Conservation (phyloP, 1,140 invertebrate species). For the Cecropterus lyciades region DNA sequence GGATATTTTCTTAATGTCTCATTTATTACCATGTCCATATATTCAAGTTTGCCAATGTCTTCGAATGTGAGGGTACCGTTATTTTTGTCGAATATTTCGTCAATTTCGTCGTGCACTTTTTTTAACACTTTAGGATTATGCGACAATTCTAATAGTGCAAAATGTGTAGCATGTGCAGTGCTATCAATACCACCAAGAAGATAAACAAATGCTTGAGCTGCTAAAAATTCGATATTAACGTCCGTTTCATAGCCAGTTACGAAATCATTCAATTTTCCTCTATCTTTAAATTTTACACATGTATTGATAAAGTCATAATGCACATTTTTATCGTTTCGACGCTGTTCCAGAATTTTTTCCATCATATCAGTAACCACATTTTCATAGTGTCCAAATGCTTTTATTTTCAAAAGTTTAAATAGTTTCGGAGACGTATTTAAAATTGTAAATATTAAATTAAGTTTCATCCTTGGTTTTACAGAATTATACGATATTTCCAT, state of each 20-base stretch:
- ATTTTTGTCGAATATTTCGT: conserved; percentile 52
- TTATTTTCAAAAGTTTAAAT: conserved; percentile 42
- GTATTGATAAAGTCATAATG: conserved; percentile 50
- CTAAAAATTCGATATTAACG: conserved; percentile 72
- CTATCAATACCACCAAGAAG: conserved; percentile 85
- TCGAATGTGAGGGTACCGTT: conserved; percentile 72
- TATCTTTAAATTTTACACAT: conserved; percentile 47
- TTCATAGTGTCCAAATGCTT: conserved; percentile 48
- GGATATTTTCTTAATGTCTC: conserved; percentile 82
- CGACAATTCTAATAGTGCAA: conserved; percentile 65
- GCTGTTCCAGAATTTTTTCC: conserved; percentile 38
- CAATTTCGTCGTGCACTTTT: conserved; percentile 74
- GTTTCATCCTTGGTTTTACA: conserved; percentile 36
- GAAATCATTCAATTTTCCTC: conserved; percentile 46
- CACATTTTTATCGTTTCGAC: conserved; percentile 33
- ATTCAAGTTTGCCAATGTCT: conserved; percentile 64
- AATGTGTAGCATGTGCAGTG: conserved; percentile 64
- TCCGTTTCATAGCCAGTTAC: conserved; percentile 44
- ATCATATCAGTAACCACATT: conserved; percentile 47
- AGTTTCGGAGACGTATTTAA: too few relatives aligned
- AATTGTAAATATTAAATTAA: conserved; percentile 31
- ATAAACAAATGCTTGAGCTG: conserved; percentile 83
- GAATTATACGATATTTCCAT: conserved; percentile 46
- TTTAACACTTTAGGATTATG: conserved; percentile 71
- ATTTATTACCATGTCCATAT: conserved; percentile 80